Conservation (phyloP, 2,797 vertebrate genomes). For the Steatocranus sp. region DNA sequence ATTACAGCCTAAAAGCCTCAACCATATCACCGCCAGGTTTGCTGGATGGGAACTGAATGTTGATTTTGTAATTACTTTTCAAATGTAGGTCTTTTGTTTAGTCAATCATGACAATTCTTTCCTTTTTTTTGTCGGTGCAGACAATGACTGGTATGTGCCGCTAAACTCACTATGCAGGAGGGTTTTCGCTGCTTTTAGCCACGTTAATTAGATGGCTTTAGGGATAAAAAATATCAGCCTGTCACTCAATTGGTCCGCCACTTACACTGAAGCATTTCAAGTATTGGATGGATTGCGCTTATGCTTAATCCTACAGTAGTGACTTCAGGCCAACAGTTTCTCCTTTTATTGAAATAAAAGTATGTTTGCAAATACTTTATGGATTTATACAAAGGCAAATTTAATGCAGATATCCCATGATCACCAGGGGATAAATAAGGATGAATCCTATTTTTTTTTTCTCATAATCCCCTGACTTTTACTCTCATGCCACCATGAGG, state of each 20-base stretch:
- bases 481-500: background rate
- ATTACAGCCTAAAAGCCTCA: slow-evolving; percentile 48
- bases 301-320: background rate
- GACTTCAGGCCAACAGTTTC: background rate
- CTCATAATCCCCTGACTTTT: background rate
- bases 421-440: background rate
- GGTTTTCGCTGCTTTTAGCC: background rate
- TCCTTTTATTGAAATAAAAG: background rate
- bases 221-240: background rate
- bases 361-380: background rate
- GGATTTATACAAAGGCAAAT: background rate
- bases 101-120: background rate
- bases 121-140: background rate
- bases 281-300: background rate
- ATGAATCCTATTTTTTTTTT: background rate
- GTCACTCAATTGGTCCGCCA: background rate
- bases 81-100: slow-evolving; percentile 15
- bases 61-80: slow-evolving; percentile 32
- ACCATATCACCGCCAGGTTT: slow-evolving; percentile 28
- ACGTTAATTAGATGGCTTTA: background rate
- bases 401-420: background rate
- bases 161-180: background rate
- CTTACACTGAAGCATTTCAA: background rate
- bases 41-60: slow-evolving; percentile 1
- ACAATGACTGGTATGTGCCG: background rate